Base-by-base conservation (phyloP, 2,797 vertebrate species). In the Phoxinus dragarum region DNA sequence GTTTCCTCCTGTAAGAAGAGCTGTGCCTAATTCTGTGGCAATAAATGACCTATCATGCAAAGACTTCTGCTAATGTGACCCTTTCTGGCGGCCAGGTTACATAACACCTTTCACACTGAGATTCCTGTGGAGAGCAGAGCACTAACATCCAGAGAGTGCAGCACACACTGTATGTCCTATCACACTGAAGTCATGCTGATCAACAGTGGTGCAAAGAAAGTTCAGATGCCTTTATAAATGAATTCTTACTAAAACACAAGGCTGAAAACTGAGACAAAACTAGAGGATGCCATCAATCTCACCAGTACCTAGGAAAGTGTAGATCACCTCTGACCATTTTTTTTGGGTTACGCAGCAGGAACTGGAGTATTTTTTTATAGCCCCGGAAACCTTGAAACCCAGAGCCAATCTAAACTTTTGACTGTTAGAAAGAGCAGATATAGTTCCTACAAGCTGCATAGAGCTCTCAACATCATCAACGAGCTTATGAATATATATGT, bases 281-380 rank as follows among this genome's bases (percentile, higher is more conserved):
- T 88, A 86, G 90, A 90, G 85, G 76, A 87, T 85, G 73, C 83
- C 90, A 94, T 92, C 91, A 91, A 91, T 94, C 91, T 92, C 91
- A 93, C 91, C 90, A 89, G 38, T 64, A 34, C 38, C 64, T 67
- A 69, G 61, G 27, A 71, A 68, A 73, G 56, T 4, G 54, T n/a
- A 38, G 49, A 73, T 67, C 66, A 73, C 52, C 21, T 82, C 34
- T 54, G 67, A 36, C 73, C 47, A 40, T 81, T 54, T 34, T 81
- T 81, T 84, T 17, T 49, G 52, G 23, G 31, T 59, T 81, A 17
- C 52, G 0, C 82, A 71, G 17, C 52, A 71, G 12, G 71, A 36
- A 66, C 21, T 34, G 4, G 21, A 64, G 17, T 52, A 82, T 80
- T 76, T 74, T 52, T 84, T 76, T 84, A 52, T 52, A 75, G 38